These are phyloP conservation scores for Noturus placidus DNA, from an alignment of 2,113 vertebrate genomes.

Conservation along the genomic window DNA sequence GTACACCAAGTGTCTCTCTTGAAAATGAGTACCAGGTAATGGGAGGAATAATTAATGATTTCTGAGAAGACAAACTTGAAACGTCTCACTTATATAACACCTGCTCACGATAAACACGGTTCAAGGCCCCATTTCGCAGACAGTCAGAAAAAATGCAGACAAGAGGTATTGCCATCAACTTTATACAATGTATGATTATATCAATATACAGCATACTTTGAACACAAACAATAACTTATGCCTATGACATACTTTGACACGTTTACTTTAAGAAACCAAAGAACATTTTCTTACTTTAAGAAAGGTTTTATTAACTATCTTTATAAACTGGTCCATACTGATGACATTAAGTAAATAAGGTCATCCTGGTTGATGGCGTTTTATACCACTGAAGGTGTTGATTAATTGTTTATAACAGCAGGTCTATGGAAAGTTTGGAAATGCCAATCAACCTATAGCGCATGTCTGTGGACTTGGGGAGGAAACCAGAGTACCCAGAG, in stretches of 20 bases:
- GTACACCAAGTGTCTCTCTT: background rate
- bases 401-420: background rate
- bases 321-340: too few relatives aligned
- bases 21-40: constrained; percentile 29
- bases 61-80: constrained; percentile 27
- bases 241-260: background rate
- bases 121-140: background rate
- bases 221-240: background rate
- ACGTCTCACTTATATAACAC: constrained; percentile 27
- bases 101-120: background rate
- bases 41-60: constrained; percentile 30
- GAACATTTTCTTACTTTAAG: too few relatives aligned
- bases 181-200: too few relatives aligned
- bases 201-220: background rate
- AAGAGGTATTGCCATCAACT: background rate
- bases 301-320: too few relatives aligned
- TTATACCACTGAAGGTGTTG: background rate
- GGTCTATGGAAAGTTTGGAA: background rate
- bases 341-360: background rate
- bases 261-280: background rate
- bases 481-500: too few relatives aligned
- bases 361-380: background rate
- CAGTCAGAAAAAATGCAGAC: background rate
- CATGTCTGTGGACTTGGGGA: too few relatives aligned
- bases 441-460: too few relatives aligned